phyloP scores from a whole-genome alignment of 2,888 invertebrate genomes.

The Cryptocephalus primarius region DNA sequence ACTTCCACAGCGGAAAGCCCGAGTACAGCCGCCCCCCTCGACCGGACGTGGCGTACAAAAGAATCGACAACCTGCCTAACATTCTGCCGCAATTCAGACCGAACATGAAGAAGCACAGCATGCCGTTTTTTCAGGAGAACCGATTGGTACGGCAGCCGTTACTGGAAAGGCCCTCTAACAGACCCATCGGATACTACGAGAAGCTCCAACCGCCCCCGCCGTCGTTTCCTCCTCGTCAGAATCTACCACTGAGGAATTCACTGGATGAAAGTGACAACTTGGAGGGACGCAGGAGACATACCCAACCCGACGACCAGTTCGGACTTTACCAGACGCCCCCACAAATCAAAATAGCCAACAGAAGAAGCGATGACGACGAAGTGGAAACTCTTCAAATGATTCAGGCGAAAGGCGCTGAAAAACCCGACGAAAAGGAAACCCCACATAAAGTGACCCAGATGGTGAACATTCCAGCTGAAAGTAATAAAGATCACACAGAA shows the following conservation, averaged over 20 bases:
- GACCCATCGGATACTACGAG: conserved; percentile 35
- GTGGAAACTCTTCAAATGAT: conserved; percentile 61
- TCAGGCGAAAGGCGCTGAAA: conserved; percentile 41
- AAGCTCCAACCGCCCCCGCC: conserved; percentile 35
- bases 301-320: conserved; percentile 22
- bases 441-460: conserved; percentile 2
- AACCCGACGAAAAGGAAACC: conserved; percentile 20
- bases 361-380: conserved; percentile 36
- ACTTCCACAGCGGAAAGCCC: conserved; percentile 35
- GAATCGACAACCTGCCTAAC: conserved; percentile 45
- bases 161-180: conserved; percentile 34
- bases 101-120: conserved; percentile 42
- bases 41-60: conserved; percentile 32
- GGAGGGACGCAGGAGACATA: conserved; percentile 19
- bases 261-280: conserved; percentile 7
- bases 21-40: conserved; percentile 35
- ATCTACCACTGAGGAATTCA: conserved; percentile 38
- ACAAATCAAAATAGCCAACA: conserved; percentile 36
- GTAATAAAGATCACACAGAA: conserved; percentile 25
- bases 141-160: conserved; percentile 33
- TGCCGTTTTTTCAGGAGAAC: conserved; percentile 13
- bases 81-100: conserved; percentile 63
- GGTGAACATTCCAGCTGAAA: conserved; percentile 13
- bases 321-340: conserved; percentile 32
- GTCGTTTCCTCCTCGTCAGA: conserved; percentile 27